These are phyloP conservation scores for Proisotoma minuta DNA, from an alignment of 2,888 invertebrate genomes.

Conservation along the genomic window DNA sequence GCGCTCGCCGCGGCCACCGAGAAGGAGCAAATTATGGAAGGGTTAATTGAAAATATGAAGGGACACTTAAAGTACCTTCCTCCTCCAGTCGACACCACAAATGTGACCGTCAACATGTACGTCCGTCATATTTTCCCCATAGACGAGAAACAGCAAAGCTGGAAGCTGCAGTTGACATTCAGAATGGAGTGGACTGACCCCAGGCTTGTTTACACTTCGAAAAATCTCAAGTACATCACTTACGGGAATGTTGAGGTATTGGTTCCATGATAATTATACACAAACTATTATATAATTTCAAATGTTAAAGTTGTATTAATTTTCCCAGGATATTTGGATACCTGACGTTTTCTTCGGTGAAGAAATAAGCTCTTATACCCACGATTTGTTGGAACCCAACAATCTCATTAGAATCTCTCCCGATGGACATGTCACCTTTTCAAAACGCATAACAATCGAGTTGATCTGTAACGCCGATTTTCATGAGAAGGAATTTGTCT, in stretches of 20 bases:
- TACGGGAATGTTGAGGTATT: constrained; percentile 10
- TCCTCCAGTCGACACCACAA: constrained; percentile 10
- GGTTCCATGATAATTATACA: background rate
- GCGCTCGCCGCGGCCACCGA: background rate
- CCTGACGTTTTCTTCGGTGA: constrained; percentile 54
- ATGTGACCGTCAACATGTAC: constrained; percentile 16
- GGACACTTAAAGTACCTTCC: background rate
- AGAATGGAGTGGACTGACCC: constrained; percentile 10
- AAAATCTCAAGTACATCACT: background rate
- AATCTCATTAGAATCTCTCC: constrained; percentile 51
- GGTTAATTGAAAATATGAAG: background rate
- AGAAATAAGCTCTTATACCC: constrained; percentile 52
- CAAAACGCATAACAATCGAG: constrained; percentile 51
- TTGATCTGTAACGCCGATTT: constrained; percentile 50
- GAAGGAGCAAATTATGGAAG: background rate
- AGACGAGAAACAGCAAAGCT: background rate
- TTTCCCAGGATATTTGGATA: constrained; percentile 51
- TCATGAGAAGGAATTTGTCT: background rate
- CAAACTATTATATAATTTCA: background rate
- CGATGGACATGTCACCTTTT: constrained; percentile 51
- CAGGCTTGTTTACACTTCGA: constrained; percentile 1
- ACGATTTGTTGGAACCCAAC: constrained; percentile 49
- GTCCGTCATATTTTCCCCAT: constrained; percentile 12
- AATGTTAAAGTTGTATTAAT: background rate
- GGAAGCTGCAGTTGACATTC: constrained; percentile 18